Evolutionary conservation across 2,888 invertebrate species (phyloP), one percentile per base, ranked within the genome.

Genomic region (Frankliniella intonsa): DNA sequence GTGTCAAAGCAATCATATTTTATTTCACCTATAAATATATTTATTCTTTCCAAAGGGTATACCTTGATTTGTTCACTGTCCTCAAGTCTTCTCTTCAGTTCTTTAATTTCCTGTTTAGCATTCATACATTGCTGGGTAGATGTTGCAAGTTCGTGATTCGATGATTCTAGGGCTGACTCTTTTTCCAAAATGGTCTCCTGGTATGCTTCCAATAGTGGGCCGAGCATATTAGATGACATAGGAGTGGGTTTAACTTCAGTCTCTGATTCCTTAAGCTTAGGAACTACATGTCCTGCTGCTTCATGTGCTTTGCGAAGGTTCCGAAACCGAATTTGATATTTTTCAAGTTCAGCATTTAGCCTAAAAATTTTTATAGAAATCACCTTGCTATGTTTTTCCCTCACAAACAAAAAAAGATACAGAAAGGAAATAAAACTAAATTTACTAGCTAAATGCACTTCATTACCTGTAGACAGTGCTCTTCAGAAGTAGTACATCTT

Each of bases 171-270:
- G 25, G 69, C 69, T 0, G 22, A 22, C 25, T 94, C 93, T 86
- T 95, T 95, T 85, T 95, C 95, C 85, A 90, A 90, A 0, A 95
- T 87, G 84, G 93, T 93, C 86, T 95, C 94, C 87, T 94, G 93
- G 85, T 95, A 95, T 0, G 95, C 94, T 86, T 94, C 92, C 84
- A 95, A 89, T 8, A 95, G 88, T 0, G 95, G 95, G 0, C 90
- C 91, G 87, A 89, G 80, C 83, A 89, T 87, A 82, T 87, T 76
- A 25, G 69, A 76, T 25, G 69, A 22, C 69, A 76, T 76, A 10
- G 69, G 69, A 11, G 69, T 76, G 12, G 69, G 69, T 12, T 76
- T 76, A 25, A 76, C 12, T 22, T 76, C 55, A 17, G 55, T 14
- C 50, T 81, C 62, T 5, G 81, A 10, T 76, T 22, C 11, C 12